Percentiles rank a stretch among this genome's conserved stretches.
These are phyloP conservation scores for Sitta europaea DNA, from an alignment of 2,113 vertebrate genomes.

Conservation along the genomic window DNA sequence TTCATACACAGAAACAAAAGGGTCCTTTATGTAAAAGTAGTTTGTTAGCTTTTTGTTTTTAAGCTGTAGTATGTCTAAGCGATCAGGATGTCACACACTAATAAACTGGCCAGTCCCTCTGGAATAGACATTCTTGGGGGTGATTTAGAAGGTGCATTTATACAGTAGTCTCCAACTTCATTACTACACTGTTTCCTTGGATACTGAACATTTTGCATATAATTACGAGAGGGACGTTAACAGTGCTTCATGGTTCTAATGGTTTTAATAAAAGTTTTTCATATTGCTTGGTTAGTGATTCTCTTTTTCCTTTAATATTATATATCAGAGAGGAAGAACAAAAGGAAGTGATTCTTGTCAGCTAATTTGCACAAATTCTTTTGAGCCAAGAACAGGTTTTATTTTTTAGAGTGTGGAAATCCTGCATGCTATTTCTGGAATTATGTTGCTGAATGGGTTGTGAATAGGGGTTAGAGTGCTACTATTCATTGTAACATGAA, in stretches of 20 bases:
- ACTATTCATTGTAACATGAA: slow-evolving; percentile 45
- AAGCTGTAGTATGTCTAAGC: not conserved
- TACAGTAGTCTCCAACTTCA: slow-evolving; percentile 48
- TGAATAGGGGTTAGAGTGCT: slow-evolving; percentile 45
- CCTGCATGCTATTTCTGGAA: slow-evolving; percentile 5
- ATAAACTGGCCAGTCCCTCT: not conserved
- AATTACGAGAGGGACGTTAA: not conserved
- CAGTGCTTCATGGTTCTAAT: slow-evolving; percentile 20
- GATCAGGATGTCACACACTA: slow-evolving; percentile 16
- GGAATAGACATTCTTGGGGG: not conserved
- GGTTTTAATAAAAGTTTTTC: slow-evolving; percentile 36
- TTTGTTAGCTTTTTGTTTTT: slow-evolving; percentile 60
- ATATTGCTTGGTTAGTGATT: not conserved
- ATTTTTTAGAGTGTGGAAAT: slow-evolving; percentile 31
- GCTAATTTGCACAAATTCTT: slow-evolving; percentile 31
- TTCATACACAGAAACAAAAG: not conserved
- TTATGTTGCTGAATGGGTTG: slow-evolving; percentile 39
- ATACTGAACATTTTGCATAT: slow-evolving; percentile 32
- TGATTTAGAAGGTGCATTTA: slow-evolving; percentile 47
- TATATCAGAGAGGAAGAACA: not conserved
- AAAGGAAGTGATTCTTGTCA: slow-evolving; percentile 21
- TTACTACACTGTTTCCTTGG: slow-evolving; percentile 48
- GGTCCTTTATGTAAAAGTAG: slow-evolving; percentile 3
- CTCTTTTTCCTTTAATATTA: not conserved
- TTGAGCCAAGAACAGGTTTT: slow-evolving; percentile 33